These are phyloP conservation scores for Drosophila parthenogenetica DNA, from an alignment of 2,888 invertebrate genomes.

Conservation along the genomic window DNA sequence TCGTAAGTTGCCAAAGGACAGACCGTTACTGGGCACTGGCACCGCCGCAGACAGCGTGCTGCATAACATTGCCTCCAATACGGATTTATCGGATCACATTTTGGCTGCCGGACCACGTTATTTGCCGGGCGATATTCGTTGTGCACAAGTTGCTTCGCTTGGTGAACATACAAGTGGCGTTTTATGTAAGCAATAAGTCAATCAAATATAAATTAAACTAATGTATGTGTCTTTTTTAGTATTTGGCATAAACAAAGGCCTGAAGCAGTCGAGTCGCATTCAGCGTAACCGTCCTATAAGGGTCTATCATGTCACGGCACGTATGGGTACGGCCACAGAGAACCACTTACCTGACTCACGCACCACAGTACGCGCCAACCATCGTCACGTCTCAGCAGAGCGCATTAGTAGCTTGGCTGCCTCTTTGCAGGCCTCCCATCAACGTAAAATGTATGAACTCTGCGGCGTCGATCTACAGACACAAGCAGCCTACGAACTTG, in stretches of 20 bases:
- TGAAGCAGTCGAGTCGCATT: constrained; percentile 86
- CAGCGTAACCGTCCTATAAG: constrained; percentile 88
- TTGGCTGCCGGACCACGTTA: constrained; percentile 92
- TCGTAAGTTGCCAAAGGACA: constrained; percentile 84
- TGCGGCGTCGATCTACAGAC: constrained; percentile 93
- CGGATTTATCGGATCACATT: constrained; percentile 90
- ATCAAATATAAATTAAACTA: background rate
- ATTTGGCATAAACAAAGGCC: constrained; percentile 90
- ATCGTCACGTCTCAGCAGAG: constrained; percentile 88
- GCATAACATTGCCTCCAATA: constrained; percentile 85
- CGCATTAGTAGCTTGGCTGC: constrained; percentile 91
- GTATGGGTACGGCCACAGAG: constrained; percentile 91
- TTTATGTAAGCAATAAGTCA: constrained; percentile 87
- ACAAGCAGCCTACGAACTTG: constrained; percentile 95
- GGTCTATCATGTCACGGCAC: constrained; percentile 90
- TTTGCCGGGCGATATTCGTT: constrained; percentile 88
- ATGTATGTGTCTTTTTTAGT: constrained; percentile 85
- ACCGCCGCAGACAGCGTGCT: constrained; percentile 87
- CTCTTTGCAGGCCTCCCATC: constrained; percentile 93
- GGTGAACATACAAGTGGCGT: constrained; percentile 91
- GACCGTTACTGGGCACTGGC: constrained; percentile 87
- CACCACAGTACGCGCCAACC: constrained; percentile 89
- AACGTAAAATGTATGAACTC: constrained; percentile 92
- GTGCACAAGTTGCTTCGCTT: constrained; percentile 87
- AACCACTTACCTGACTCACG: constrained; percentile 90